Conservation (phyloP, 2,113 vertebrate genomes). For the Labeo catla region DNA sequence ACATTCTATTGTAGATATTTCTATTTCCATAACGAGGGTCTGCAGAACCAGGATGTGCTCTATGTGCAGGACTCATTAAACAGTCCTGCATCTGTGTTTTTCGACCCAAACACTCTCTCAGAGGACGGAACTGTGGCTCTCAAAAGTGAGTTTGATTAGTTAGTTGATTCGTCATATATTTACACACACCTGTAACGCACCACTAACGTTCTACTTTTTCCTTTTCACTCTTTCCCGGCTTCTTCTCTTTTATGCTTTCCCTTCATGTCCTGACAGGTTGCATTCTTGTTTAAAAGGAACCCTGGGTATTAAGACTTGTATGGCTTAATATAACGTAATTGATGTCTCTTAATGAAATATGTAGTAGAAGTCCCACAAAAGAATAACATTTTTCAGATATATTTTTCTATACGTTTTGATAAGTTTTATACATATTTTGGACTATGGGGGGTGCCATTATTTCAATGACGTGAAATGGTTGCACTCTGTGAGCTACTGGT, state of each 20-base stretch:
- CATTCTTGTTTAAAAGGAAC: not conserved
- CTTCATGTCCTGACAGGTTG: not conserved
- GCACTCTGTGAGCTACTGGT: too few relatives aligned
- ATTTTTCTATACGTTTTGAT: too few relatives aligned
- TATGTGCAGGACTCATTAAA: constrained; percentile 77
- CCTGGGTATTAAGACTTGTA: too few relatives aligned
- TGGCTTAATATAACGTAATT: too few relatives aligned
- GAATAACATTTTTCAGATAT: too few relatives aligned
- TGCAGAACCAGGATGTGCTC: constrained; percentile 79
- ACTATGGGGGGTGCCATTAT: too few relatives aligned
- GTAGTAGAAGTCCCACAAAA: too few relatives aligned
- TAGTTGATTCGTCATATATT: not conserved
- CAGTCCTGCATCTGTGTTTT: constrained; percentile 67
- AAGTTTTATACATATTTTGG: too few relatives aligned
- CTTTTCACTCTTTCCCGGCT: not conserved
- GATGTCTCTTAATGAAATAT: too few relatives aligned
- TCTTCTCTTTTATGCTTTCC: not conserved
- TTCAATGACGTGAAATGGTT: too few relatives aligned
- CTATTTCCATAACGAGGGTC: constrained; percentile 77
- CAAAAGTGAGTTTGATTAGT: constrained; percentile 66
- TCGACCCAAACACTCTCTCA: constrained; percentile 78
- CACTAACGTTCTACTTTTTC: not conserved
- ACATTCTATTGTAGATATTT: constrained; percentile 70
- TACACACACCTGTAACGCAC: not conserved
- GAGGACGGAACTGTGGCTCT: constrained; percentile 79